Evolutionary conservation across 2,797 vertebrate species (phyloP).

Genomic region (Rhinella marina): DNA sequence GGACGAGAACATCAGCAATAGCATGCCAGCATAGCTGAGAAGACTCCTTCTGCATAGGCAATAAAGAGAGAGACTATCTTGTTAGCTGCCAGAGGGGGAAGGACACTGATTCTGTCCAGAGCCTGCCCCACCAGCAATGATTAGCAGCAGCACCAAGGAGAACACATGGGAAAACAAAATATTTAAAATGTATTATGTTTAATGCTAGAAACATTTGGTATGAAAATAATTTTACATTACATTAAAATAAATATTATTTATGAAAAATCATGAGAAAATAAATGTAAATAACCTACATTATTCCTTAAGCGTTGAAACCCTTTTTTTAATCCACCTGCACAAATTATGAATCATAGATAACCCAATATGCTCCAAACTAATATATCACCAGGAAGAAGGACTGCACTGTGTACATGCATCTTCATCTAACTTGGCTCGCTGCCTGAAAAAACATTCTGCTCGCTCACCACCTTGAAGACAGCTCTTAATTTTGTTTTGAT

Average conservation of each 20-base stretch:
- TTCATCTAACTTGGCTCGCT: constrained; percentile 66
- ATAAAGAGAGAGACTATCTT: no score
- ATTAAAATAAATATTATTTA: background rate
- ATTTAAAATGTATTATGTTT: no score
- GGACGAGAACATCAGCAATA: no score
- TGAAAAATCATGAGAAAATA: background rate
- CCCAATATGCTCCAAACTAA: background rate
- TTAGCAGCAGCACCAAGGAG: no score
- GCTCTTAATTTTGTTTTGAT: constrained; percentile 94
- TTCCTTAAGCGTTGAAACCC: background rate
- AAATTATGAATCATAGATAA: background rate
- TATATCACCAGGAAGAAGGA: constrained; percentile 6
- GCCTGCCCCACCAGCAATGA: no score
- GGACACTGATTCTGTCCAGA: no score
- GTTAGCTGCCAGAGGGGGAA: no score
- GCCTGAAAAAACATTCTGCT: constrained; percentile 68
- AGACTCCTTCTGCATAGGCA: no score
- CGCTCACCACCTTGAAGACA: constrained; percentile 76
- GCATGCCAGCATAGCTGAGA: no score
- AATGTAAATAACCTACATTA: background rate
- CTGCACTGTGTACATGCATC: constrained; percentile 42
- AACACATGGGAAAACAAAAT: no score
- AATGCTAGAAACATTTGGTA: no score
- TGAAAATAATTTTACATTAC: no score
- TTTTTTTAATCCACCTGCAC: background rate